These are phyloP conservation scores for Rhogogaster chlorosoma DNA, from an alignment of 2,888 invertebrate species.

Conservation along the genomic window DNA sequence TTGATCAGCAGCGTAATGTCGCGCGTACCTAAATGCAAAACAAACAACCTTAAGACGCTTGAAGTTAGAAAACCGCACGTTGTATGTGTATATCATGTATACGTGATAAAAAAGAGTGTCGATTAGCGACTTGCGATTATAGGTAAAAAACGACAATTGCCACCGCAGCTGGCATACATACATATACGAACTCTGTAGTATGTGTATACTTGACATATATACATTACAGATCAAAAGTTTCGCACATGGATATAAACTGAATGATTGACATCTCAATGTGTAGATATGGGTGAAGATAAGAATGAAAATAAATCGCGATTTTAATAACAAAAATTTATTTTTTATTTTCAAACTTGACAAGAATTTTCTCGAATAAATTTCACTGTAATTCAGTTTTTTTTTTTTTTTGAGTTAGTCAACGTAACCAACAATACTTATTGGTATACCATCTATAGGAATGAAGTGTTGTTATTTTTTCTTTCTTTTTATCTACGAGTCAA, in stretches of 20 bases:
- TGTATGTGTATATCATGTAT: no score
- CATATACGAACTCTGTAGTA: background rate
- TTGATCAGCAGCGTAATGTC: background rate
- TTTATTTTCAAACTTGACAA: background rate
- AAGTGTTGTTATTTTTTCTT: background rate
- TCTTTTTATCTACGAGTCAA: background rate
- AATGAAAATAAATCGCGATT: background rate
- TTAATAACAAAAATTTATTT: background rate
- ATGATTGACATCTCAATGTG: background rate
- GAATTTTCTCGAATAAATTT: background rate
- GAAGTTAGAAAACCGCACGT: background rate
- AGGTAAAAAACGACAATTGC: background rate
- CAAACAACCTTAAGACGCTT: background rate
- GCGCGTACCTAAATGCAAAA: background rate
- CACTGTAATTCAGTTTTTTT: background rate
- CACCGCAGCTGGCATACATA: background rate
- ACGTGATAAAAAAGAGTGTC: background rate
- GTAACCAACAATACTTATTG: no score
- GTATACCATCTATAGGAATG: no score
- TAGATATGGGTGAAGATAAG: background rate
- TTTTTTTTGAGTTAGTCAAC: no score
- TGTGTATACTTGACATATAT: background rate
- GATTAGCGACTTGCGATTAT: conserved; percentile 36
- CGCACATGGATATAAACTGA: background rate
- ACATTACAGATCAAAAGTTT: background rate